Base-by-base conservation (phyloP, 2,888 invertebrate species). In the Chymomyza caudatula region DNA sequence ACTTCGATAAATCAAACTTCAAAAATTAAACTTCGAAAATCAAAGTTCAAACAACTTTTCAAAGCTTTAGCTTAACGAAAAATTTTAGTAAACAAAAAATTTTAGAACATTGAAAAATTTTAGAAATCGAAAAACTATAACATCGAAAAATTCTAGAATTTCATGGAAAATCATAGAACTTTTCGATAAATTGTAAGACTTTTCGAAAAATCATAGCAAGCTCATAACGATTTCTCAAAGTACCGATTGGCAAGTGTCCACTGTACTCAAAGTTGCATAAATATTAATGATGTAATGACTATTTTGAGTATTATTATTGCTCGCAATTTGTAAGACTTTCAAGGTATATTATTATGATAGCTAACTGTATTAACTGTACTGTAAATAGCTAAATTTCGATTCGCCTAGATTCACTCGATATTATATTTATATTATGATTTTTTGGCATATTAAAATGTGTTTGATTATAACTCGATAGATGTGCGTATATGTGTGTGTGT, bases 241-340 rank as follows among this genome's bases (percentile, higher is more conserved):
- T 4, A 1, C 29, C 29, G 11, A 3, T 37, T 11, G 8, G 29
- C 29, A 11, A 37, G 11, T 37, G 29, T 37, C 11, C 11, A 37
- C 29, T 37, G 29, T 37, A 11, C 29, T 37, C 3, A 3, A 37
- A 37, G 8, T 11, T 11, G 29, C 11, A 37, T 37, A 37, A 8
- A 11, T 37, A 37, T 37, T 37, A 11, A 11, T 8, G 8, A 37
- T 37, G 29, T 11, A 37, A 37, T 37, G 29, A 37, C 29, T 52
- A 19, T 52, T 13, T 54, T 15, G 17, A 29, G 29, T 59, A n/a
- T 64, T 67, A 71, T 73, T 75, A 79, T 79, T 77, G 71, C 82
- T 78, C 71, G 73, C 62, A 60, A 54, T 76, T 8, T 37, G 29
- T 37, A 37, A 37, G 5, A 37, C 29, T 11, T 37, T 37, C 0